Evolutionary conservation across 2,888 invertebrate genomes (phyloP).

Genomic region (Adela reaumurella): DNA sequence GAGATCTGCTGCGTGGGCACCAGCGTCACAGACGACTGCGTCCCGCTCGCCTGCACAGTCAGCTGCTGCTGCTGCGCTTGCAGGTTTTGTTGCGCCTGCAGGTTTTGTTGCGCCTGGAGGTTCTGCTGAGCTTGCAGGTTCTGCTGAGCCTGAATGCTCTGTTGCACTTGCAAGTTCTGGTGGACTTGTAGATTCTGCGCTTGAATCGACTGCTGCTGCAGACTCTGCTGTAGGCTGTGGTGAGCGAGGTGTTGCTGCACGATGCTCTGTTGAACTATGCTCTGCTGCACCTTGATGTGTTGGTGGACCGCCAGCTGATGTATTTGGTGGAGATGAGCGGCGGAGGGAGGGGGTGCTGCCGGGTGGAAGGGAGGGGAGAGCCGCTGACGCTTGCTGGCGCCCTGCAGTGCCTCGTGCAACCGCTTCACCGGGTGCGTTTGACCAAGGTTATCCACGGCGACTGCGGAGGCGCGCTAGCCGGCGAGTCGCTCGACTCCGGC

Average conservation of each 20-base stretch:
- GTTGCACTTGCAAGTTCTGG: constrained; percentile 25
- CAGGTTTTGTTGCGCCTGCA: constrained; percentile 26
- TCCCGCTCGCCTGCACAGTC: constrained; percentile 26
- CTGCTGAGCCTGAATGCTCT: constrained; percentile 24
- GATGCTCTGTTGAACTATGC: constrained; percentile 48
- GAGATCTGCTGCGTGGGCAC: constrained; percentile 47
- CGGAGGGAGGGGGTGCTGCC: constrained; percentile 30
- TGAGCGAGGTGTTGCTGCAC: constrained; percentile 49
- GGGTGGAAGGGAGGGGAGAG: constrained; percentile 58
- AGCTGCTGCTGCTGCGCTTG: constrained; percentile 21
- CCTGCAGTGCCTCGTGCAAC: constrained; percentile 60
- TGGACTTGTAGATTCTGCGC: constrained; percentile 13
- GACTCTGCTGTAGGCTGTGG: constrained; percentile 42
- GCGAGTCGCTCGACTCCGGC: constrained; percentile 53
- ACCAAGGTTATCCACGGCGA: constrained; percentile 57
- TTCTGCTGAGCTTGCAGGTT: constrained; percentile 30
- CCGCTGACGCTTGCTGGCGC: constrained; percentile 60
- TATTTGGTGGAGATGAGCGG: constrained; percentile 39
- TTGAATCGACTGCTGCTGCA: constrained; percentile 34
- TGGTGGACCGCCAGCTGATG: constrained; percentile 48
- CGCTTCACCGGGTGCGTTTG: constrained; percentile 56
- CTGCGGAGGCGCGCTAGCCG: constrained; percentile 33
- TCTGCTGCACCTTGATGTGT: constrained; percentile 48
- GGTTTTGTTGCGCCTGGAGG: constrained; percentile 14
- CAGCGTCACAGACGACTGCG: constrained; percentile 31